Evolutionary conservation across 2,888 invertebrate genomes (phyloP).

Genomic region (Mycogona germanica): DNA sequence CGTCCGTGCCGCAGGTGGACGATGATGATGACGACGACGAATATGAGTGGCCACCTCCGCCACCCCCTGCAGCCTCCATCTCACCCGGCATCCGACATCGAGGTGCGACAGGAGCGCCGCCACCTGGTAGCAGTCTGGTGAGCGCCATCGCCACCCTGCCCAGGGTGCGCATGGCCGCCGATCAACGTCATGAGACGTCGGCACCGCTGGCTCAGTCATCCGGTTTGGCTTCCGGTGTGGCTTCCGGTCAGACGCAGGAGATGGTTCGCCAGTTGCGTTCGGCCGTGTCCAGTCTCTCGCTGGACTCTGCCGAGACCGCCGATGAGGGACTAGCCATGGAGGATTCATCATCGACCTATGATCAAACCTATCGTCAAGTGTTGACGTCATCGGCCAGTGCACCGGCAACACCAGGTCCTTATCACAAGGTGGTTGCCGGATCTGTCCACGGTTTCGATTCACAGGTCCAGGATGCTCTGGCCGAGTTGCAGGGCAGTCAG

Average conservation of each 20-base stretch:
- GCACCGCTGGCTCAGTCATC: background rate
- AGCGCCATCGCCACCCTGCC: background rate
- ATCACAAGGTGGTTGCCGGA: background rate
- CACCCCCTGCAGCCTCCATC: slow-evolving; percentile 16
- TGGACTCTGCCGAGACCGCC: background rate
- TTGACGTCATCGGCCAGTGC: slow-evolving; percentile 11
- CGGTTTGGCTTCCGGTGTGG: slow-evolving; percentile 1
- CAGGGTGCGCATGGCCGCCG: background rate
- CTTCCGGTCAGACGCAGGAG: background rate
- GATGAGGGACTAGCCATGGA: slow-evolving; percentile 13
- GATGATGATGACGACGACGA: slow-evolving; percentile 35
- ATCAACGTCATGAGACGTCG: background rate
- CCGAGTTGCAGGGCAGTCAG: background rate
- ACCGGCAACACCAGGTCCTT: slow-evolving; percentile 11
- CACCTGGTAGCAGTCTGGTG: background rate
- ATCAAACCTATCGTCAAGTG: slow-evolving; percentile 13
- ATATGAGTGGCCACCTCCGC: background rate
- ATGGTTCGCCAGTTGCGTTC: background rate
- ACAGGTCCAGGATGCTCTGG: slow-evolving; percentile 1
- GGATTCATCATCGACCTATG: background rate
- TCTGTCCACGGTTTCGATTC: background rate
- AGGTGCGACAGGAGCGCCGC: background rate
- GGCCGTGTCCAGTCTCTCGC: background rate
- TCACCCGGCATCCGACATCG: background rate
- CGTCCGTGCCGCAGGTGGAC: slow-evolving; percentile 78